Conservation (phyloP, 2,888 invertebrate genomes). For the Orchesellides sinensis region DNA sequence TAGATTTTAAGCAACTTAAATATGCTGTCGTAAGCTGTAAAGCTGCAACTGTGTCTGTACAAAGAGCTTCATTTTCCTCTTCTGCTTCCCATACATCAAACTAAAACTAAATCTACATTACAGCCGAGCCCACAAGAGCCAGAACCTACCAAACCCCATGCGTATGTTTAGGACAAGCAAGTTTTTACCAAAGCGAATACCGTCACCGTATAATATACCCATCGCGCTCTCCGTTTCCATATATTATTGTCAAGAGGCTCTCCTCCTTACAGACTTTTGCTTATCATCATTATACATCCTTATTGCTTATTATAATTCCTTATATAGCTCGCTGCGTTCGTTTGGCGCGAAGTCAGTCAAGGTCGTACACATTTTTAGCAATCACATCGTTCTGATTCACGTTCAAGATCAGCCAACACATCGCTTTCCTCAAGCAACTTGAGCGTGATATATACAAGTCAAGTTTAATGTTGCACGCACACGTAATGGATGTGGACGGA, state of each 20-base stretch:
- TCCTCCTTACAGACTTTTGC: too few species aligned
- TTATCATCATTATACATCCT: conserved; percentile 21
- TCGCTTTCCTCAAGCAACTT: conserved; percentile 49
- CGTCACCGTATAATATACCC: not conserved
- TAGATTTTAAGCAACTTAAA: too few species aligned
- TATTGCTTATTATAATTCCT: conserved; percentile 33
- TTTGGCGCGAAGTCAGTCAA: conserved; percentile 72
- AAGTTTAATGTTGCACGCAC: not conserved
- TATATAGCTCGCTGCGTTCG: conserved; percentile 58
- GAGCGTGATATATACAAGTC: conserved; percentile 9
- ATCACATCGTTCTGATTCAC: conserved; percentile 64
- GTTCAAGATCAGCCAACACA: conserved; percentile 67
- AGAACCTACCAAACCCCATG: too few species aligned
- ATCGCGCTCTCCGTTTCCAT: not conserved
- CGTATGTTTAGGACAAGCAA: too few species aligned
- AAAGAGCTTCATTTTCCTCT: too few species aligned
- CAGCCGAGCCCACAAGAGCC: too few species aligned
- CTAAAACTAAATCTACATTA: too few species aligned
- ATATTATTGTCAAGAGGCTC: not conserved
- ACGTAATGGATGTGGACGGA: not conserved
- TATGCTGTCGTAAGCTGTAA: too few species aligned
- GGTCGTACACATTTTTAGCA: conserved; percentile 66
- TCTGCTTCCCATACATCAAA: too few species aligned
- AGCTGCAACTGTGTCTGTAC: too few species aligned
- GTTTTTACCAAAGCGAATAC: too few species aligned